phyloP scores from a whole-genome alignment of 2,113 vertebrate genomes.

The Tauraco erythrolophus region DNA sequence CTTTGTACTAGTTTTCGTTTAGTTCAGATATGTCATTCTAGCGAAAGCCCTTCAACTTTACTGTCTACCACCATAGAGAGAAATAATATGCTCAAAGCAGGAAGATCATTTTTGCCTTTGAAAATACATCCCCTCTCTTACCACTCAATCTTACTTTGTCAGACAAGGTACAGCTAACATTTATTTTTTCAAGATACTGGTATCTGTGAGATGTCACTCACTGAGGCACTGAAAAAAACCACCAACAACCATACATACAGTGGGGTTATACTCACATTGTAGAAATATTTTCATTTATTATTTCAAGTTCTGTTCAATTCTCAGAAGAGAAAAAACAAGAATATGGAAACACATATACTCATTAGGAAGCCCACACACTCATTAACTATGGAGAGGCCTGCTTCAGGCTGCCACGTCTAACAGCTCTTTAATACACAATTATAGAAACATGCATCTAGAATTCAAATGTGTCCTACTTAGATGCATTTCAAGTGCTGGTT shows the following conservation, averaged over 20 bases:
- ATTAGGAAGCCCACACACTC: neutral
- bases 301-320: neutral
- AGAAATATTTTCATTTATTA: neutral
- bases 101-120: neutral
- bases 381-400: neutral
- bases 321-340: neutral
- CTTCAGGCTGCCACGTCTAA: slow-evolving; percentile 2
- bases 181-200: neutral
- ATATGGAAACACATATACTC: neutral
- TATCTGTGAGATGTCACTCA: neutral
- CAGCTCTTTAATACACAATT: neutral
- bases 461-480: slow-evolving; percentile 11
- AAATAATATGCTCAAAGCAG: neutral
- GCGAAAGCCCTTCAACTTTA: neutral
- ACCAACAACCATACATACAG: neutral
- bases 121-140: neutral
- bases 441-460: neutral
- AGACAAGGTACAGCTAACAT: neutral
- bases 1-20: neutral
- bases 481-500: neutral
- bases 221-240: neutral
- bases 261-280: neutral
- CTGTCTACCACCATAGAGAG: neutral
- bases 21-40: neutral
- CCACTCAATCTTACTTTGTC: neutral